Percentiles rank a stretch among this genome's conserved stretches.
Evolutionary conservation across 2,797 vertebrate species (phyloP).

Genomic region (Peromyscus melanophrys): DNA sequence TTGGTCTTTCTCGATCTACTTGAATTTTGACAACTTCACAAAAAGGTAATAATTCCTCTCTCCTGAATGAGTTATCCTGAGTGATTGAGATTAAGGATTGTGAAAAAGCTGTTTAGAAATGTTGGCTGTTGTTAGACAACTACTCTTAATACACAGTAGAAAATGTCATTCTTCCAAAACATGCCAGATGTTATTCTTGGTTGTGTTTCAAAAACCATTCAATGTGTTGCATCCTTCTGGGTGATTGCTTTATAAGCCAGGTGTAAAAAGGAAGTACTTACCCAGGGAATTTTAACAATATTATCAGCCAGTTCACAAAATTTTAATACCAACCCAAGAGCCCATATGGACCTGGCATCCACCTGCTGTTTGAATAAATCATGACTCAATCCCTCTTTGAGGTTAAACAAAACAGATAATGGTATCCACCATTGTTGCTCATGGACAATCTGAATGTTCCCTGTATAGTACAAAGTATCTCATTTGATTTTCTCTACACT

Average conservation of each 20-base stretch:
- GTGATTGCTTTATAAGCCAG: slow-evolving; percentile 69
- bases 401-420: slow-evolving; percentile 68
- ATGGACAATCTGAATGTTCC: background rate
- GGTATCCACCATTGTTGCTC: slow-evolving; percentile 39
- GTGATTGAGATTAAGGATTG: slow-evolving; percentile 65
- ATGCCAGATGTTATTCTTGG: slow-evolving; percentile 73
- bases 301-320: slow-evolving; percentile 21
- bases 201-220: slow-evolving; percentile 65
- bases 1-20: slow-evolving; percentile 50
- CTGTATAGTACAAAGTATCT: background rate
- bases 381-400: slow-evolving; percentile 66
- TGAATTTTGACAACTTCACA: slow-evolving; percentile 54
- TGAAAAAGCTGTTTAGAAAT: slow-evolving; percentile 67
- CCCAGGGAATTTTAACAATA: slow-evolving; percentile 38
- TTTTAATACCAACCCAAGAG: slow-evolving; percentile 51
- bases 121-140: slow-evolving; percentile 30
- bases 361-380: slow-evolving; percentile 65
- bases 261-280: slow-evolving; percentile 60
- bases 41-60: slow-evolving; percentile 26
- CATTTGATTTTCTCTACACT: slow-evolving; percentile 18
- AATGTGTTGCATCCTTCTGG: slow-evolving; percentile 4
- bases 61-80: slow-evolving; percentile 32
- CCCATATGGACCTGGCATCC: slow-evolving; percentile 10
- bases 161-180: slow-evolving; percentile 61
- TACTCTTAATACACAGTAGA: slow-evolving; percentile 35